Percentiles rank a stretch among this genome's conserved stretches.
Evolutionary conservation across 2,888 invertebrate species (phyloP).

Genomic region (Acrobeloides nanus): DNA sequence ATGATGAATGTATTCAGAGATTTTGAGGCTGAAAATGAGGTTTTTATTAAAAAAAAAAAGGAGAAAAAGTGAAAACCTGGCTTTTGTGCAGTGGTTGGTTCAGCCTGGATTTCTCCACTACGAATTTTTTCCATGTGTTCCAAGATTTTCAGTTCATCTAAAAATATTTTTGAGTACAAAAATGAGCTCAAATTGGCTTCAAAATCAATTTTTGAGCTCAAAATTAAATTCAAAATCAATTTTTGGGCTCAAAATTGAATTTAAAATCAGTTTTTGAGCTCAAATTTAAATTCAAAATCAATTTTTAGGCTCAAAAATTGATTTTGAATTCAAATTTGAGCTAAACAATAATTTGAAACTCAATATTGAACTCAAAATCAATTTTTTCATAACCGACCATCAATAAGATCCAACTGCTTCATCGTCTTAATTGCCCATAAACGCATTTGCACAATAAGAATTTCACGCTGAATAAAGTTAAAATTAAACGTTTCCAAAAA

Average conservation of each 20-base stretch:
- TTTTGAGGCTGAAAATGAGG: neutral
- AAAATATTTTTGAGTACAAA: neutral
- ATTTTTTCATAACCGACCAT: slow-evolving; percentile 18
- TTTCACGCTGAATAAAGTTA: slow-evolving; percentile 35
- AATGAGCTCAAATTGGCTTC: slow-evolving; percentile 1
- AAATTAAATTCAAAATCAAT: neutral
- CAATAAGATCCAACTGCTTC: slow-evolving; percentile 35
- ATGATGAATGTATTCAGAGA: slow-evolving; percentile 67
- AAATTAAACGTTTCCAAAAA: no score
- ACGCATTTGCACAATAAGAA: slow-evolving; percentile 31
- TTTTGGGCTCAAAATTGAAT: neutral
- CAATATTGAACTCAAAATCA: neutral
- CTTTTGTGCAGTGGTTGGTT: neutral
- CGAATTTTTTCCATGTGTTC: slow-evolving; percentile 10
- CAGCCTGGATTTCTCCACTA: neutral
- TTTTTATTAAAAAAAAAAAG: neutral
- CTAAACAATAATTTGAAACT: neutral
- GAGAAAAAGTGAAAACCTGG: neutral
- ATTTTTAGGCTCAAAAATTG: no score
- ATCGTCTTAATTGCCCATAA: slow-evolving; percentile 32
- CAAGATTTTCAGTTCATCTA: slow-evolving; percentile 14
- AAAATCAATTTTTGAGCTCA: neutral
- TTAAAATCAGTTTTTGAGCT: neutral
- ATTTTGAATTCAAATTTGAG: neutral
- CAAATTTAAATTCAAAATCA: slow-evolving; percentile 14